A percentile compares a stretch with the other conserved stretches of the same genome.
These are phyloP conservation scores for Pandemis heparana DNA, from an alignment of 2,888 invertebrate genomes.

Conservation along the genomic window DNA sequence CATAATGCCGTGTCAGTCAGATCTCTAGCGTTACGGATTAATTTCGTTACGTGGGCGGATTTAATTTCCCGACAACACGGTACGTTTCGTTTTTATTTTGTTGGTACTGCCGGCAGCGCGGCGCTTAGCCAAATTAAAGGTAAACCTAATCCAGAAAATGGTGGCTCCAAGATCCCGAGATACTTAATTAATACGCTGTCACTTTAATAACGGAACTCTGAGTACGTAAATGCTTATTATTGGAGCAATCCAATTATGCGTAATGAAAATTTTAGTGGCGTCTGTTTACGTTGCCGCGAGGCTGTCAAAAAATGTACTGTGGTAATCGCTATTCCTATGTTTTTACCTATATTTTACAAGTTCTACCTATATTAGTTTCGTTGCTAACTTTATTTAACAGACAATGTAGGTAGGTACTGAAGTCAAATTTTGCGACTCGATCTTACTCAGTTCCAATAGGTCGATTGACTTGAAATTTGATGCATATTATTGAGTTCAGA, in stretches of 20 bases:
- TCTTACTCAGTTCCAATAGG: no score
- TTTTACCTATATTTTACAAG: not conserved
- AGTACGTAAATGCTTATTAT: slow-evolving; percentile 9
- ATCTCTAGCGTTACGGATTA: slow-evolving; percentile 11
- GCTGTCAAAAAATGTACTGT: not conserved
- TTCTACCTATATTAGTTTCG: not conserved
- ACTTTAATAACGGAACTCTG: slow-evolving; percentile 15
- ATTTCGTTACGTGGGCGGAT: slow-evolving; percentile 20
- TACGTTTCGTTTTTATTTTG: slow-evolving; percentile 55
- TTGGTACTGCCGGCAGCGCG: slow-evolving; percentile 58
- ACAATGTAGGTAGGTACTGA: no score
- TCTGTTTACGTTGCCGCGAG: slow-evolving; percentile 6
- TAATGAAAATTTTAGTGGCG: slow-evolving; percentile 11
- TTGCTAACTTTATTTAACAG: no score
- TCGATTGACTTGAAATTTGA: no score
- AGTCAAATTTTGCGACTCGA: no score
- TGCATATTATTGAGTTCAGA: no score
- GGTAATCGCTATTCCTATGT: not conserved
- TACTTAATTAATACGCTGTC: slow-evolving; percentile 35
- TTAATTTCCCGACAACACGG: slow-evolving; percentile 26
- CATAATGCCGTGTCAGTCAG: slow-evolving; percentile 7
- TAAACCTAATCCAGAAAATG: slow-evolving; percentile 78
- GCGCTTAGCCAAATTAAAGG: slow-evolving; percentile 77
- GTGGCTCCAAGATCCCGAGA: slow-evolving; percentile 56
- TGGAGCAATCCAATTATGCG: slow-evolving; percentile 13